These are phyloP conservation scores for Tiphia femorata DNA, from an alignment of 2,888 invertebrate genomes.

Conservation along the genomic window DNA sequence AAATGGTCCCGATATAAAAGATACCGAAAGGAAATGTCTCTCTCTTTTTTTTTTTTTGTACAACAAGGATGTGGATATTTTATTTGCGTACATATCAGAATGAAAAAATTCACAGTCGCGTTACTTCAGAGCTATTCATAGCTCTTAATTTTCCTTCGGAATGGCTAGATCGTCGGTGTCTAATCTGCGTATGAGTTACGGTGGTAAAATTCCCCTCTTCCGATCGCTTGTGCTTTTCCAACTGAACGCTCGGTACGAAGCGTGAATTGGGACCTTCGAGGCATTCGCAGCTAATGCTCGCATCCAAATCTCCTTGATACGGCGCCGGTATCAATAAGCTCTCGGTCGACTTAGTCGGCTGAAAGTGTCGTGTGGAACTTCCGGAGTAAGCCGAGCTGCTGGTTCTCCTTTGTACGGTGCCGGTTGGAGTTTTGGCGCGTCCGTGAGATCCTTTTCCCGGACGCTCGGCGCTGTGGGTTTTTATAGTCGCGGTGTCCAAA, in stretches of 20 bases:
- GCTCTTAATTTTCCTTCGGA: slow-evolving; percentile 59
- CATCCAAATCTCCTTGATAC: slow-evolving; percentile 77
- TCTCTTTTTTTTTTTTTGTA: background rate
- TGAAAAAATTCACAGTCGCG: slow-evolving; percentile 53
- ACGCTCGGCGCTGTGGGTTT: slow-evolving; percentile 67
- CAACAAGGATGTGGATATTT: too few species aligned
- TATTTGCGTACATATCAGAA: slow-evolving; percentile 14
- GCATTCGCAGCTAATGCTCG: slow-evolving; percentile 81
- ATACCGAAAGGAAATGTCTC: background rate
- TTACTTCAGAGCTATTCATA: slow-evolving; percentile 57
- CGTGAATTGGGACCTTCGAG: slow-evolving; percentile 67
- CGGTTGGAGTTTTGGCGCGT: slow-evolving; percentile 74
- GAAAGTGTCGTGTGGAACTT: slow-evolving; percentile 71
- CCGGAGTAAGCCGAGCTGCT: slow-evolving; percentile 61
- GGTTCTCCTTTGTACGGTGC: slow-evolving; percentile 69
- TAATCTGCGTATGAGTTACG: slow-evolving; percentile 44
- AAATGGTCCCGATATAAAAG: too few species aligned
- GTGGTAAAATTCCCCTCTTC: slow-evolving; percentile 45
- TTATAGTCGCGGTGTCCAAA: slow-evolving; percentile 75
- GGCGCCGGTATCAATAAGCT: slow-evolving; percentile 80
- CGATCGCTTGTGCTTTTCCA: slow-evolving; percentile 60
- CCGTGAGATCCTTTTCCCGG: slow-evolving; percentile 70
- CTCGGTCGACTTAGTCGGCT: slow-evolving; percentile 85
- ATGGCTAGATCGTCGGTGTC: slow-evolving; percentile 64
- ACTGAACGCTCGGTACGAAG: slow-evolving; percentile 50